phyloP scores from a whole-genome alignment of 2,888 invertebrate genomes.

The Bembecia ichneumoniformis region DNA sequence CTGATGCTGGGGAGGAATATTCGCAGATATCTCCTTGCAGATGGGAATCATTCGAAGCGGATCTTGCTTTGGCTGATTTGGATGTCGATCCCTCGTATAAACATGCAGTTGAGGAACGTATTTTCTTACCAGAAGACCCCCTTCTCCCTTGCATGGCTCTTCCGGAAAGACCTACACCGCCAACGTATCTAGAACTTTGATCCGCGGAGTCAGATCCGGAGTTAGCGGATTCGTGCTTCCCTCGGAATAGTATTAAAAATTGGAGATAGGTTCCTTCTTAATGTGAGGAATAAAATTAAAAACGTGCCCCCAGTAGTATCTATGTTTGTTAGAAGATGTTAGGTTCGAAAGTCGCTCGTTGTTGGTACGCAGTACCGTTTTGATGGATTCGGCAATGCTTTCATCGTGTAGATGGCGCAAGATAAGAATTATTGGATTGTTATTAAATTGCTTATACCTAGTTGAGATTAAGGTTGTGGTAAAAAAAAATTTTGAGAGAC shows the following conservation, averaged over 20 bases:
- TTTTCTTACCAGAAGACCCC: slow-evolving; percentile 74
- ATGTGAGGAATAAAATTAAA: background rate
- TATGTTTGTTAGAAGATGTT: slow-evolving; percentile 29
- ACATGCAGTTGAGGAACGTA: slow-evolving; percentile 74
- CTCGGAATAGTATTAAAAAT: slow-evolving; percentile 30
- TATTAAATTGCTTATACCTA: slow-evolving; percentile 52
- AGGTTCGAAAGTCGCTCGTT: slow-evolving; percentile 17
- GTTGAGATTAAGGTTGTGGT: slow-evolving; percentile 66
- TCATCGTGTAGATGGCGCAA: slow-evolving; percentile 36
- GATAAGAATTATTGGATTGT: slow-evolving; percentile 51
- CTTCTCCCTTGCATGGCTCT: slow-evolving; percentile 62
- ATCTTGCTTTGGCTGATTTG: slow-evolving; percentile 73
- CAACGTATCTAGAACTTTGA: slow-evolving; percentile 66
- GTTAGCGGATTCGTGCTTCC: slow-evolving; percentile 39
- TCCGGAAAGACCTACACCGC: slow-evolving; percentile 74
- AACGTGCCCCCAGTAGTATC: slow-evolving; percentile 36
- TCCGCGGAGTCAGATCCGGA: slow-evolving; percentile 66
- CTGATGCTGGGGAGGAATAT: slow-evolving; percentile 63
- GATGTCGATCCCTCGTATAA: slow-evolving; percentile 76
- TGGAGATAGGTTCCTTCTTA: slow-evolving; percentile 29
- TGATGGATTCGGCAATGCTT: slow-evolving; percentile 28
- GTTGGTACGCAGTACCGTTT: slow-evolving; percentile 7
- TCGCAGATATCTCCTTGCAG: slow-evolving; percentile 66
- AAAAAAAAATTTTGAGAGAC: slow-evolving; percentile 61
- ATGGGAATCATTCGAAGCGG: slow-evolving; percentile 76